Evolutionary conservation across 2,113 vertebrate genomes (phyloP).

Genomic region (Anhinga rufa): DNA sequence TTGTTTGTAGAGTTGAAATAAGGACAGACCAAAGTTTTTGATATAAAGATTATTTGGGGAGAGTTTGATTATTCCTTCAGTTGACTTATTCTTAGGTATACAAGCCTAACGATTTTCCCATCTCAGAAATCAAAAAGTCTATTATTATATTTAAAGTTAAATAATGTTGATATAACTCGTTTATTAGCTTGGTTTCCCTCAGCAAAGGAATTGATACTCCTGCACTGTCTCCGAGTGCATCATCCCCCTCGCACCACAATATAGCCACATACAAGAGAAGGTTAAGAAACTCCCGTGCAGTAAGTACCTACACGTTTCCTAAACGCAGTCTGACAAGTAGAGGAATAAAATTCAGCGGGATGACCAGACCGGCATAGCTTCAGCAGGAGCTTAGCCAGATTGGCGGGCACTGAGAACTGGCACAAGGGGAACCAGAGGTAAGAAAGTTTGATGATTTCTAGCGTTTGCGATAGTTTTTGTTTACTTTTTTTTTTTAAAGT

Average conservation of each 20-base stretch:
- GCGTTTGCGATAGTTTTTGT: background rate
- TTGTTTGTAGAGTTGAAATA: constrained; percentile 13
- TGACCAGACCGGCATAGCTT: background rate
- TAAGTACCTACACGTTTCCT: background rate
- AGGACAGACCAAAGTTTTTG: background rate
- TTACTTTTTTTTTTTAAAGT: background rate
- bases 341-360: background rate
- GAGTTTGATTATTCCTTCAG: background rate
- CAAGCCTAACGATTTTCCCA: background rate
- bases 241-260: background rate
- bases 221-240: background rate
- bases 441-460: background rate
- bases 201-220: background rate
- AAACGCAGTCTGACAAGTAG: background rate
- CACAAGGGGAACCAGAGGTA: background rate
- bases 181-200: background rate
- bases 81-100: background rate
- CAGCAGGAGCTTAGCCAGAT: background rate
- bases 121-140: background rate
- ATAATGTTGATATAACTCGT: background rate
- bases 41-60: background rate
- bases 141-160: background rate
- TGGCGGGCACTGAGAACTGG: background rate
- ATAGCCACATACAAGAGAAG: background rate
- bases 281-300: background rate